phyloP scores from a whole-genome alignment of 1,140 invertebrate species.

The Diprion similis region DNA sequence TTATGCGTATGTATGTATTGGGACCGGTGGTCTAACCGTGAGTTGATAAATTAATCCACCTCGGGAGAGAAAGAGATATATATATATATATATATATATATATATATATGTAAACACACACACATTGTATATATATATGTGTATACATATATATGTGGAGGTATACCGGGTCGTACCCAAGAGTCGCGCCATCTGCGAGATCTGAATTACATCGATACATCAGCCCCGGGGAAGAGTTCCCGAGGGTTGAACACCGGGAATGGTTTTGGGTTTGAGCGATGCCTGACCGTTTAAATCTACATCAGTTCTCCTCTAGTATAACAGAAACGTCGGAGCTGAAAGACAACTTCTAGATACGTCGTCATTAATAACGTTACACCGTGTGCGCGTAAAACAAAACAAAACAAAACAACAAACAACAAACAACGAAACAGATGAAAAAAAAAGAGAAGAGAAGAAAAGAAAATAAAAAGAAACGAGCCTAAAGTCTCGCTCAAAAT shows the following conservation, averaged over 20 bases:
- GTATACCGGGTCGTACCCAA: not conserved
- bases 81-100: not conserved
- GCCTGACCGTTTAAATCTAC: slow-evolving; percentile 10
- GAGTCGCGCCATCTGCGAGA: slow-evolving; percentile 31
- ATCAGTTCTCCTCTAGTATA: not conserved
- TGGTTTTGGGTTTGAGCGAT: slow-evolving; percentile 18
- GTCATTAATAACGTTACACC: slow-evolving; percentile 38
- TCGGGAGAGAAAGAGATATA: slow-evolving; percentile 35
- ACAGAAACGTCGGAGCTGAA: slow-evolving; percentile 17
- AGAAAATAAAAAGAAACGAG: not conserved
- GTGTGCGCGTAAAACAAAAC: not conserved
- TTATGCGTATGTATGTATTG: no score
- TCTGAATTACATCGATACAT: slow-evolving; percentile 46
- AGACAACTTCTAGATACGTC: slow-evolving; percentile 27
- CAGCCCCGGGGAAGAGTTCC: slow-evolving; percentile 37
- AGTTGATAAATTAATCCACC: slow-evolving; percentile 52
- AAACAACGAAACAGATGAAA: not conserved
- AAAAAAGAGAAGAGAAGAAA: not conserved
- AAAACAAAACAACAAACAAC: no score
- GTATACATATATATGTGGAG: no score
- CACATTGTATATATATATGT: no score
- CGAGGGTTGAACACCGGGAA: slow-evolving; percentile 24
- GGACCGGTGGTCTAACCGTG: not conserved
- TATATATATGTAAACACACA: no score
- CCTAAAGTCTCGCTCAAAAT: not conserved